These are phyloP conservation scores for Crioceris asparagi DNA, from an alignment of 2,888 invertebrate genomes.

Conservation along the genomic window DNA sequence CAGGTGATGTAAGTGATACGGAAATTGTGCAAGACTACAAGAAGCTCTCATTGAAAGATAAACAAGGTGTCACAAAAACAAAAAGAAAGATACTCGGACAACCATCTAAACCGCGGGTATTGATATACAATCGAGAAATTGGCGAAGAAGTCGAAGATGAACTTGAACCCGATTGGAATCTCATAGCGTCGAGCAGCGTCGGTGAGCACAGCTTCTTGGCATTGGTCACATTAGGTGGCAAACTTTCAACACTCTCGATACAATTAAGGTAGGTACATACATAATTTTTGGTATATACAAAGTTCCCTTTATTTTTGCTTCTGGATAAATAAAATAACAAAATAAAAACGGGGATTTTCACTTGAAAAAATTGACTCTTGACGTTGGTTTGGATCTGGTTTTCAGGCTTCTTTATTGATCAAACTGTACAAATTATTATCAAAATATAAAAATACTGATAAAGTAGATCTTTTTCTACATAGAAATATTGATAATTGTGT, in stretches of 20 bases:
- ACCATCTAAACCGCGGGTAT: conserved; percentile 50
- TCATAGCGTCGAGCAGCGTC: conserved; percentile 47
- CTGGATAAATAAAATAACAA: too few relatives aligned
- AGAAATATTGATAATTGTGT: too few relatives aligned
- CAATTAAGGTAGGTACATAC: conserved; percentile 41
- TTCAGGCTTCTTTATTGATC: too few relatives aligned
- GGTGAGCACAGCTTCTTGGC: conserved; percentile 53
- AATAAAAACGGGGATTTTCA: too few relatives aligned
- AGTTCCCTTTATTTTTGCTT: too few relatives aligned
- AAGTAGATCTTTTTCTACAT: too few relatives aligned
- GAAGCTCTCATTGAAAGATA: conserved; percentile 37
- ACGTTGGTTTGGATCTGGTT: too few relatives aligned
- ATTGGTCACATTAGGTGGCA: conserved; percentile 51
- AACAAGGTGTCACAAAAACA: conserved; percentile 30
- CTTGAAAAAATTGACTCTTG: too few relatives aligned
- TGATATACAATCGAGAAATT: conserved; percentile 49
- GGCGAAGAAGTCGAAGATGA: conserved; percentile 40
- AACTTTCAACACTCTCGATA: conserved; percentile 50
- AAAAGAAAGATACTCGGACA: conserved; percentile 43
- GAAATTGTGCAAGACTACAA: conserved; percentile 72
- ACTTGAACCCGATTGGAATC: conserved; percentile 49
- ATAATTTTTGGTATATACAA: too few relatives aligned
- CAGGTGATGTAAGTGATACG: conserved; percentile 53
- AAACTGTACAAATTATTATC: too few relatives aligned
- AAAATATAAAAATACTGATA: too few relatives aligned